Percentiles rank a stretch among this genome's conserved stretches.
Conservation (phyloP, 2,797 vertebrate genomes). For the Muscicapa comitata region DNA sequence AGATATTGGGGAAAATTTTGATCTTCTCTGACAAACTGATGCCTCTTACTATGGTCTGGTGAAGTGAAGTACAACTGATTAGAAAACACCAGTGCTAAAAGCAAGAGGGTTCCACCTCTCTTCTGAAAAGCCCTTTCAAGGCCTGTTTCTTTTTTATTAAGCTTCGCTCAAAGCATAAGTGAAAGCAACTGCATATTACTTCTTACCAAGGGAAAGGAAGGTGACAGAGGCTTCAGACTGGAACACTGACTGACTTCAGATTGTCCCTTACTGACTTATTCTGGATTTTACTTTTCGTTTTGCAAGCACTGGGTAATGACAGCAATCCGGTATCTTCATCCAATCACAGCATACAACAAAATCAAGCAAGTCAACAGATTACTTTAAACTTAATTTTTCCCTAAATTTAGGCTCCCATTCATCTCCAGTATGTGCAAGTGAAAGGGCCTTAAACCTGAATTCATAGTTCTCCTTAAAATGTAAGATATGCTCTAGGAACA, state of each 20-base stretch:
- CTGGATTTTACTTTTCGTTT: background rate
- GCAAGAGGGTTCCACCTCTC: rapidly evolving
- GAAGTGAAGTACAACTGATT: background rate
- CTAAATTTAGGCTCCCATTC: background rate
- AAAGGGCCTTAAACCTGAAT: background rate
- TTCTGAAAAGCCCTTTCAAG: background rate
- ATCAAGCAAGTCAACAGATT: background rate
- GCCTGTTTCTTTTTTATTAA: background rate
- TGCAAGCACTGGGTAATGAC: background rate
- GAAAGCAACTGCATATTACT: background rate
- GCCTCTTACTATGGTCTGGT: background rate
- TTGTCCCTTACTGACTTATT: background rate
- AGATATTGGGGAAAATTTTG: background rate
- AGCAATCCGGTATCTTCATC: background rate
- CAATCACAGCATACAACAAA: background rate
- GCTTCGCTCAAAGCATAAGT: background rate
- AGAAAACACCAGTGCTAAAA: background rate
- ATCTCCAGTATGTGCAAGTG: background rate
- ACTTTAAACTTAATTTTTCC: background rate
- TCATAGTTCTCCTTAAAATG: background rate
- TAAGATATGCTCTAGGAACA: background rate
- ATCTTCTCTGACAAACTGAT: background rate
- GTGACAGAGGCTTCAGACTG: background rate
- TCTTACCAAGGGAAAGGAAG: background rate
- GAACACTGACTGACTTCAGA: background rate